Base-by-base conservation (phyloP, 2,888 invertebrate species). In the Eristalis tenax region DNA sequence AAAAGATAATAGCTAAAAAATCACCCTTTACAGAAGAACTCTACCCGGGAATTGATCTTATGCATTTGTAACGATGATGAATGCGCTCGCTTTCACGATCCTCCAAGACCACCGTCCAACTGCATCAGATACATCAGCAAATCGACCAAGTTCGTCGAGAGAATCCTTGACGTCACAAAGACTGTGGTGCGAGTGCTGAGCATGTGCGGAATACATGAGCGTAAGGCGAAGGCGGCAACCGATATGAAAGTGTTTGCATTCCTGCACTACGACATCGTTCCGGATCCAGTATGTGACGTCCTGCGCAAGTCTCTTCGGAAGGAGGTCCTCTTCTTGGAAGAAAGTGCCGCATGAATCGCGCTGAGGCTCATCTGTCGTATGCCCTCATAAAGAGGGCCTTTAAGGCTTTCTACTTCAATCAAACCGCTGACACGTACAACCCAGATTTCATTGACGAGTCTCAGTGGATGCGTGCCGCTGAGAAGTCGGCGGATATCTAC, bases 181-280 rank as follows among this genome's bases (percentile, higher is more conserved):
- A 91, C 92, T 0, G 66, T 92, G 70, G 89, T 91, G 0, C 92
- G 91, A 69, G 90, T 92, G 11, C 91, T 92, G 89, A 91, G 91
- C 18, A 89, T 92, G 13, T 92, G 93, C 61, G 92, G 92, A 5
- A 88, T 92, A 83, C 92, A 92, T 76, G 92, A 92, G 76, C 92
- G 92, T 77, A 92, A 92, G 80, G 92, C 93, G 13, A 92, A 92
- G 74, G 90, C 91, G 0, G 90, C 93, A 0, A 89, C 91, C 8
- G 92, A 92, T 69, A 90, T 92, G 26, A 90, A 90, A 10, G 90
- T 91, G 0, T 92, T 92, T 32, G 90, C 91, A 1, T 92, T 92
- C 38, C 86, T 92, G 64, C 91, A 92, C 61, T 92, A 91, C 69
- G 92, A 92, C 69, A 90, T 92, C 88, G 92, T 92, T 2, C 91